Percentiles rank a stretch among this genome's conserved stretches.
These are phyloP conservation scores for Drosophila mettleri DNA, from an alignment of 2,888 invertebrate genomes.

Conservation along the genomic window DNA sequence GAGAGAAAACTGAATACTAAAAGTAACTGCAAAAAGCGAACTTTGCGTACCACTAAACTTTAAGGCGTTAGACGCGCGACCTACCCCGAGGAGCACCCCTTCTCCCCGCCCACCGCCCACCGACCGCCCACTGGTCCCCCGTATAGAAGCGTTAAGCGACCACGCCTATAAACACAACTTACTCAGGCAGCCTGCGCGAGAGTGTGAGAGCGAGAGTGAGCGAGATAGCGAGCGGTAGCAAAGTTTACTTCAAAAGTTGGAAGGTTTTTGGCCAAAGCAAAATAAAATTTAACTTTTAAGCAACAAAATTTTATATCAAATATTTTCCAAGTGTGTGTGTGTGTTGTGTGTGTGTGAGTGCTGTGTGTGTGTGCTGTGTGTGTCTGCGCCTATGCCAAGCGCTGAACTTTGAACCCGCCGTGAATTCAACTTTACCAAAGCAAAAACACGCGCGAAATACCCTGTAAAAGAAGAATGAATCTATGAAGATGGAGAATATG, in stretches of 20 bases:
- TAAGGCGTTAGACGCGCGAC: conserved; percentile 48
- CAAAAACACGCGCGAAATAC: conserved; percentile 4
- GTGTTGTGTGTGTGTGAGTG: conserved; percentile 11
- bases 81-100: not conserved
- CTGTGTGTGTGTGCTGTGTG: conserved; percentile 10
- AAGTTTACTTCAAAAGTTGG: conserved; percentile 68
- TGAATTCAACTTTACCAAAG: not conserved
- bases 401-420: conserved; percentile 64
- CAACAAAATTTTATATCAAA: conserved; percentile 73
- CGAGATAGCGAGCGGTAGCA: conserved; percentile 39
- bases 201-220: not conserved
- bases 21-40: conserved; percentile 71
- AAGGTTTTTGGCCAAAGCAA: conserved; percentile 12
- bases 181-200: conserved; percentile 19
- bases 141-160: conserved; percentile 16
- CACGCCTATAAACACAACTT: conserved; percentile 28
- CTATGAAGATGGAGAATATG: not conserved
- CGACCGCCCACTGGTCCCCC: not conserved
- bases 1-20: conserved; percentile 61
- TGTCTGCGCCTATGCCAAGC: conserved; percentile 43
- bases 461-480: not conserved
- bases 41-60: conserved; percentile 78
- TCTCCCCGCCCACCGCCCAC: not conserved
- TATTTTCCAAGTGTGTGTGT: conserved; percentile 39
- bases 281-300: conserved; percentile 73